Base-by-base conservation (phyloP, 2,797 vertebrate genomes). In the Onychomys arenicola region DNA sequence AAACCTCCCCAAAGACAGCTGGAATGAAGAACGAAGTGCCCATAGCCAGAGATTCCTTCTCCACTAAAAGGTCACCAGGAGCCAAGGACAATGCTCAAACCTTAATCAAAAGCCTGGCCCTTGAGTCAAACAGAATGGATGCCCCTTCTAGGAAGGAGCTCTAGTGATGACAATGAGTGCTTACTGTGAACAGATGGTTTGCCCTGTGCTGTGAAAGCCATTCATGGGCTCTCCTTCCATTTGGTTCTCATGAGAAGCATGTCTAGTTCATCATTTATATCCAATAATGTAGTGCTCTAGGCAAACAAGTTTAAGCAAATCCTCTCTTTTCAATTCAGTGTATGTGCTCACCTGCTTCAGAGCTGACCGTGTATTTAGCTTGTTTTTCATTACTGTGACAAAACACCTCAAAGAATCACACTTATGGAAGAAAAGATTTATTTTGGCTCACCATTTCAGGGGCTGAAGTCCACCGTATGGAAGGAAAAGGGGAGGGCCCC, bases 1-100 rank as follows among this genome's bases (percentile, higher is more conserved):
- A 96, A 16, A 49, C 61, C 37, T 67, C 80, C n/a, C 23, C 86
- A 90, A 90, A 82, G 78, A 89, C 32, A 83, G 46, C 67, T 78
- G 40, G 40, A 93, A 86, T 29, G 25, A 91, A 92, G 75, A 32
- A 19, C 46, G 4, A n/a, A 57, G 17, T 5, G 34, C 43, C 86
- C 71, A 69, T 25, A 5, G 37, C 12, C 16, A 78, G 37, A 71
- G 55, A n/a, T 46, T 80, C 23, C n/a, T 85, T 55, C 23, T 21
- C 29, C 17, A 46, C 2, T 27, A 29, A 46, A 83, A 83, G 55
- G 40, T 19, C 37, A 46, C 82, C 52, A 52, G 6, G 46, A 25
- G 61, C 43, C 93, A 77, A 34, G 83, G 67, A 89, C 23, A 71
- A 92, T 52, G 37, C 59, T 52, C 59, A 75, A 63, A 65, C 34